Conservation (phyloP, 2,888 invertebrate genomes). For the Diadromus collaris region DNA sequence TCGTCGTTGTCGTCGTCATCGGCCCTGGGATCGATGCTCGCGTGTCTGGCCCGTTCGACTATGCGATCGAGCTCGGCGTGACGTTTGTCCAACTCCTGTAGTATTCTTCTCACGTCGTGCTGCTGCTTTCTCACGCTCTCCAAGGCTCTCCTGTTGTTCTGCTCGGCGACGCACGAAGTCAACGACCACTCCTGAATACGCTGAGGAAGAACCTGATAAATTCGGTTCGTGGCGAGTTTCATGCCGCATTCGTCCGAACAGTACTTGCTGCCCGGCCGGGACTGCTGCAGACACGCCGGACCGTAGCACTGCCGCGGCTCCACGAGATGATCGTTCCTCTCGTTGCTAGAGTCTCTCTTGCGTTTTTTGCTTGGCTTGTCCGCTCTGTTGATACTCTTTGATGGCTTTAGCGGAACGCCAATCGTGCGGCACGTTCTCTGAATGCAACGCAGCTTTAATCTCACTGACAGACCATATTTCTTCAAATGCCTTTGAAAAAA, state of each 20-base stretch:
- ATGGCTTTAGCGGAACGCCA: slow-evolving; percentile 76
- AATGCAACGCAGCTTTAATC: slow-evolving; percentile 82
- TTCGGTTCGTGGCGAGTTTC: slow-evolving; percentile 91
- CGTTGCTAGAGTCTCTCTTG: slow-evolving; percentile 76
- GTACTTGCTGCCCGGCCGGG: slow-evolving; percentile 93
- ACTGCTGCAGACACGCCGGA: slow-evolving; percentile 91
- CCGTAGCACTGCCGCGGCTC: slow-evolving; percentile 93
- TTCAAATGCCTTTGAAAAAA: slow-evolving; percentile 80
- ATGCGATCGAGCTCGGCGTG: slow-evolving; percentile 90
- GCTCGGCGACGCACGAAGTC: slow-evolving; percentile 93
- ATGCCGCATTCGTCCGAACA: slow-evolving; percentile 96
- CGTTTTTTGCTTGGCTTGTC: slow-evolving; percentile 76
- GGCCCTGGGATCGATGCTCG: slow-evolving; percentile 84
- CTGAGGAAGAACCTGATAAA: slow-evolving; percentile 93
- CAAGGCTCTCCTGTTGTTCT: slow-evolving; percentile 86
- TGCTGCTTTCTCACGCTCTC: slow-evolving; percentile 91
- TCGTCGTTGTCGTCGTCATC: slow-evolving; percentile 85
- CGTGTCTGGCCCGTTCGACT: slow-evolving; percentile 89
- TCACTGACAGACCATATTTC: slow-evolving; percentile 82
- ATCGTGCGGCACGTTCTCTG: slow-evolving; percentile 80
- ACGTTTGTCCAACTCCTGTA: slow-evolving; percentile 90
- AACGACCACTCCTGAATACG: slow-evolving; percentile 97
- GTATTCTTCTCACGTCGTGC: slow-evolving; percentile 87
- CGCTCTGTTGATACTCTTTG: slow-evolving; percentile 75
- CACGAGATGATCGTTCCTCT: slow-evolving; percentile 76